Percentiles rank a stretch among this genome's conserved stretches.
Evolutionary conservation across 2,888 invertebrate genomes (phyloP).

Genomic region (Xiphydria camelus): DNA sequence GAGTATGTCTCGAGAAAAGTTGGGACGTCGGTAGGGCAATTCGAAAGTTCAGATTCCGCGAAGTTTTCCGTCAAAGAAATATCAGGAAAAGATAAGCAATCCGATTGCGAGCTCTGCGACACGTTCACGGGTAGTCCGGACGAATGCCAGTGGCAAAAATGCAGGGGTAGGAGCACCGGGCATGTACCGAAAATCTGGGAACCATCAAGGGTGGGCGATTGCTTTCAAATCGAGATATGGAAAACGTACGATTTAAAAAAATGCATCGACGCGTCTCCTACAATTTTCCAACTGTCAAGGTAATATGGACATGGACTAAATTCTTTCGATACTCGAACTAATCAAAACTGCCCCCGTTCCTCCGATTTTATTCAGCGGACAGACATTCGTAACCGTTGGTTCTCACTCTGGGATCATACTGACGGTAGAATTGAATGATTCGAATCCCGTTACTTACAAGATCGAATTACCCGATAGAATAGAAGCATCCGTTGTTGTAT

Average conservation of each 20-base stretch:
- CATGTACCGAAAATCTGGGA: background rate
- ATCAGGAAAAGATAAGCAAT: constrained; percentile 36
- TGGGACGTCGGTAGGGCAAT: constrained; percentile 23
- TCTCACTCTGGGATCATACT: constrained; percentile 76
- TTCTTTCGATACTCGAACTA: no score
- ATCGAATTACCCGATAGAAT: constrained; percentile 69
- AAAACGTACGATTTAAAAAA: constrained; percentile 69
- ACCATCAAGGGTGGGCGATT: no score
- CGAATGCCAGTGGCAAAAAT: constrained; percentile 40
- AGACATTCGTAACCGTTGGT: constrained; percentile 63
- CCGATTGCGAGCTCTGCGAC: constrained; percentile 3
- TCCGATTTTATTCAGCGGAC: constrained; percentile 25
- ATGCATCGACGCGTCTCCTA: constrained; percentile 82
- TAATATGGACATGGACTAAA: no score
- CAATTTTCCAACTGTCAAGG: constrained; percentile 59
- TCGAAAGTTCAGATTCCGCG: no score
- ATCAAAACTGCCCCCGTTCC: no score
- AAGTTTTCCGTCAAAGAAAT: no score
- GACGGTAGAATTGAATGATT: constrained; percentile 65
- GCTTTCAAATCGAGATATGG: constrained; percentile 44
- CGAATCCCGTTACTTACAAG: constrained; percentile 60
- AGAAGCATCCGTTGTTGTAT: constrained; percentile 68
- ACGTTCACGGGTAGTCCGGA: no score
- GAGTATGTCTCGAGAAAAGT: constrained; percentile 35
- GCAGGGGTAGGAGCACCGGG: constrained; percentile 28